Evolutionary conservation across 2,888 invertebrate genomes (phyloP), one percentile per base, ranked within the genome.

Genomic region (Diabrotica balteata): DNA sequence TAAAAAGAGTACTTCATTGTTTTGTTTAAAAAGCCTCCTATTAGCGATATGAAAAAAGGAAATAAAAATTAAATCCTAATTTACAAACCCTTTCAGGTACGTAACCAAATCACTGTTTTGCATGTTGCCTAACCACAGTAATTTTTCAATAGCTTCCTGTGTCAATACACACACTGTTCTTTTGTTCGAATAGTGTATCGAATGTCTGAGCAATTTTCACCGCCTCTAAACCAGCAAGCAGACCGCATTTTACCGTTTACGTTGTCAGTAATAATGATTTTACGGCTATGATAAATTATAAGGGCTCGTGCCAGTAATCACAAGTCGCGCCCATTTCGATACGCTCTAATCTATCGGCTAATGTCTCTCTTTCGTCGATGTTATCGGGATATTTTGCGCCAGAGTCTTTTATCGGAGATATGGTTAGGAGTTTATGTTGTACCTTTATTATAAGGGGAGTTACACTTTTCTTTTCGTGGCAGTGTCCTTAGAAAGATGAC

Each of bases 281-380:
- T 67, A 66, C 55, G 69, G 70, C 67, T 63, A 75, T 76, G 75
- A 78, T 77, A 75, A 78, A 78, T 78, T 75, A 75, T 69, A 74
- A 73, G 74, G 75, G 73, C 72, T 75, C 77, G 76, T 78, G 77
- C 71, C 70, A 70, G 72, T 78, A 79, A 79, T 79, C 76, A 77
- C 71, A 75, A 74, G 77, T 76, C 76, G 76, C 77, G 75, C 75
- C 78, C 76, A 74, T 71, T 73, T 75, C 77, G 73, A 69, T 73
- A 75, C 69, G 68, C 73, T 74, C 72, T 76, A 78, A 79, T 79
- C 76, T 76, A 76, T 76, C 73, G 69, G 73, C 66, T 78, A 79
- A 80, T 77, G 78, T 79, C 79, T 78, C 76, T 78, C 74, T 78
- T 72, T 72, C 57, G 73, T 65, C 71, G 74, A 77, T 75, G 70